Evolutionary conservation across 2,797 vertebrate species (phyloP).

Genomic region (Microcaecilia unicolor): DNA sequence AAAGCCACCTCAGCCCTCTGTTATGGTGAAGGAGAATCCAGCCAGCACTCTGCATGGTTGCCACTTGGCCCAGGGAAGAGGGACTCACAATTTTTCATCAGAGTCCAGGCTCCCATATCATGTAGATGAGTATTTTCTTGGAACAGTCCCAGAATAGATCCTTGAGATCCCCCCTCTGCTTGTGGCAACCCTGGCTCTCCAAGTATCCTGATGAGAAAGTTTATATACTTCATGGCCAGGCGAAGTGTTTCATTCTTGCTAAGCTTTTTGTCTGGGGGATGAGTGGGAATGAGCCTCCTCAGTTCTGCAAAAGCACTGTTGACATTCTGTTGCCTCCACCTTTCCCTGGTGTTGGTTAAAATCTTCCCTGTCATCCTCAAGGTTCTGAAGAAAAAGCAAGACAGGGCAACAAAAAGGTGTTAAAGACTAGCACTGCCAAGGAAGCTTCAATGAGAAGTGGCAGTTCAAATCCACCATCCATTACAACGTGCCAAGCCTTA

Average conservation of each 20-base stretch:
- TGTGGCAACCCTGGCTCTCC: conserved; percentile 77
- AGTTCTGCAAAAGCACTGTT: conserved; percentile 91
- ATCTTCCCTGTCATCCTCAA: conserved; percentile 91
- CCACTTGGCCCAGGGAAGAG: conserved; percentile 70
- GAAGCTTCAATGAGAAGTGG: too few species aligned
- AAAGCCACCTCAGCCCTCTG: background rate
- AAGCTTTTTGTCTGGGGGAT: conserved; percentile 93
- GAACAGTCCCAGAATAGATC: conserved; percentile 47
- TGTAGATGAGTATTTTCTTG: conserved; percentile 37
- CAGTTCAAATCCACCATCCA: too few species aligned
- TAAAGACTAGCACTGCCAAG: too few species aligned
- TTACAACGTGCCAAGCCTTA: too few species aligned
- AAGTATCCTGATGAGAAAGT: conserved; percentile 85
- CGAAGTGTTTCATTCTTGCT: conserved; percentile 97
- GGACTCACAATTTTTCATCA: conserved; percentile 60
- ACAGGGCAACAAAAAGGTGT: too few species aligned
- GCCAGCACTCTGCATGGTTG: conserved; percentile 61
- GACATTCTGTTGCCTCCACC: conserved; percentile 95
- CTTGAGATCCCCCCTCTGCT: conserved; percentile 27
- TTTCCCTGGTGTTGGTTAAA: conserved; percentile 86
- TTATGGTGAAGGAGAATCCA: conserved; percentile 28
- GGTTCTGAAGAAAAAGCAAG: too few species aligned
- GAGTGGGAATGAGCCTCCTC: conserved; percentile 91
- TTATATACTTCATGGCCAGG: conserved; percentile 94
- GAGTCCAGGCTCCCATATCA: conserved; percentile 47